Conservation (phyloP, 2,113 vertebrate species). For the Lipophrys pholis region DNA sequence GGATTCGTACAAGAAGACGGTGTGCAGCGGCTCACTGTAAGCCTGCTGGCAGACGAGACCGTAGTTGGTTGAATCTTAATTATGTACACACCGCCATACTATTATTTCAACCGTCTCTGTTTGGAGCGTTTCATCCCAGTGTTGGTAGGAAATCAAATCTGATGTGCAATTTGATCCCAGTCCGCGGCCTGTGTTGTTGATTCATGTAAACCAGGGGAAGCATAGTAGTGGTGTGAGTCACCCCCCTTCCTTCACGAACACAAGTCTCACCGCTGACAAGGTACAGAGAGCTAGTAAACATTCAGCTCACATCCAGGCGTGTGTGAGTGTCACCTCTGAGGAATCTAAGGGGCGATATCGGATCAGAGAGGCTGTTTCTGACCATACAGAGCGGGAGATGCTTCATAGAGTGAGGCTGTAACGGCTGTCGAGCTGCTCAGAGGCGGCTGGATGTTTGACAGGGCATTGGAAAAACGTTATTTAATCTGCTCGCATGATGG, state of each 20-base stretch:
- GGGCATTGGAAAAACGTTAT: constrained; percentile 82
- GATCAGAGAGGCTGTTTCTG: constrained; percentile 78
- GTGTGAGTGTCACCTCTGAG: constrained; percentile 72
- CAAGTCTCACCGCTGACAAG: constrained; percentile 59
- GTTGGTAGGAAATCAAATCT: constrained; percentile 67
- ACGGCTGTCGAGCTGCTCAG: constrained; percentile 80
- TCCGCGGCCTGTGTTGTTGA: constrained; percentile 63
- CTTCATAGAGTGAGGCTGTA: constrained; percentile 78
- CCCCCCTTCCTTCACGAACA: constrained; percentile 46
- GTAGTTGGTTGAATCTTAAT: constrained; percentile 55
- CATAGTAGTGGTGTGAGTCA: constrained; percentile 63
- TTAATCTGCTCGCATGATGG: constrained; percentile 87
- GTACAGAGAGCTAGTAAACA: constrained; percentile 64
- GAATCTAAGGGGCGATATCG: constrained; percentile 69
- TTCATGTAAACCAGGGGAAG: constrained; percentile 64
- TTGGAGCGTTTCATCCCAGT: constrained; percentile 43
- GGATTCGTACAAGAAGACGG: constrained; percentile 45
- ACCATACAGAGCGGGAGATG: constrained; percentile 57
- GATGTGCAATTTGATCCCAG: constrained; percentile 72
- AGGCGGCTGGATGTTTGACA: constrained; percentile 86
- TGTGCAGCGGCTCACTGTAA: constrained; percentile 15
- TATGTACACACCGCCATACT: constrained; percentile 35
- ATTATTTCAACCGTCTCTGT: constrained; percentile 46
- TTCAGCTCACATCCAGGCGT: constrained; percentile 59
- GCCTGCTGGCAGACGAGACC: constrained; percentile 29